Base-by-base conservation (phyloP, 2,888 invertebrate genomes). In the Caenorhabditis parvicauda region DNA sequence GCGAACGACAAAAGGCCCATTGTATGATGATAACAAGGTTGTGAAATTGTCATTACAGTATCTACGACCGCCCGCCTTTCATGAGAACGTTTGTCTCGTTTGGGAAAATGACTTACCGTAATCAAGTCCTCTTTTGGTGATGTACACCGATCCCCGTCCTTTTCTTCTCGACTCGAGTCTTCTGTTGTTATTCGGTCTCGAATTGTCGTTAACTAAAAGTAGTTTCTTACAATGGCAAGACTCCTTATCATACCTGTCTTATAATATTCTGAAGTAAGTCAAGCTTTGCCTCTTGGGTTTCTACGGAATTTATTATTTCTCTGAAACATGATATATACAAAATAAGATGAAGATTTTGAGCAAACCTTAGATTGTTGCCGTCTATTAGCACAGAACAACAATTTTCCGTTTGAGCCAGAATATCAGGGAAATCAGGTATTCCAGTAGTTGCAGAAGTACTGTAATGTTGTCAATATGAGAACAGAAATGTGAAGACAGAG, bases 341-440 rank as follows among this genome's bases (percentile, higher is more conserved):
- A 6, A n/a, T 14, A 17, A 27, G 39, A 39, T 39, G n/a, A 49
- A n/a, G 22, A 32, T 35, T 14, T 17, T 21, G 27, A 19, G 1
- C 43, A n/a, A 12, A 67, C 67, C 67, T 56, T 25, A 75, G 54
- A 29, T 69, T 63, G 53, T 66, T 70, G 14, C 77, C 74, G 67
- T 77, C 77, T 37, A 77, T 77, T 45, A 77, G 54, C 22, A 77
- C 76, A 27, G 74, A 67, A 47, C 76, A 77, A 38, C 72, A 73
- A 54, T 73, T 66, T 48, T 76, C 74, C n/a, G 75, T 75, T 54
- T 77, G 77, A 19, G 77, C 77, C 12, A 77, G 64, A 43, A 77
- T 74, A 58, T 77, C 77, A 9, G 77, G 77, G 54, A 70, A 70
- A 44, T 76, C 76, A 43, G 60, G 59, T 7, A 66, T 50, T 7